Percentiles rank a stretch among this genome's conserved stretches.
Evolutionary conservation across 1,140 invertebrate species (phyloP).

Genomic region (Macrobrachium nipponense): DNA sequence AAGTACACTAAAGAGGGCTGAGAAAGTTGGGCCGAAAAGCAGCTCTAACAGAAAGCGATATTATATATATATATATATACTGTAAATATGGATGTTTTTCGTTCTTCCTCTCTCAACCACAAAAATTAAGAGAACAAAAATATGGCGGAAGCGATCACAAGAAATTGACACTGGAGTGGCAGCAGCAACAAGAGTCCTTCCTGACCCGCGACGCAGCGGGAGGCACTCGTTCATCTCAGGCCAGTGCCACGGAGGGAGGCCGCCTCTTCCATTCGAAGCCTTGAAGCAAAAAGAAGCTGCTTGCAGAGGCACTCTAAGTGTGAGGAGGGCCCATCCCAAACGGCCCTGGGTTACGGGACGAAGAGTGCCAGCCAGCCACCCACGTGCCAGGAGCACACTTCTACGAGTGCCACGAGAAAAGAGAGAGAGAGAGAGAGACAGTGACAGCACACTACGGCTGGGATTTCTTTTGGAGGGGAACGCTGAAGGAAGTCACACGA

Average conservation of each 20-base stretch:
- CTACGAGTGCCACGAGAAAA: slow-evolving; percentile 31
- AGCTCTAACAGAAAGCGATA: slow-evolving; percentile 40
- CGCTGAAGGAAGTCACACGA: slow-evolving; percentile 37
- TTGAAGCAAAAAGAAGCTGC: no score
- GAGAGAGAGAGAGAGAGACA: slow-evolving; percentile 46
- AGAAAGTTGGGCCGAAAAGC: slow-evolving; percentile 44
- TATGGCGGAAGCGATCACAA: slow-evolving; percentile 51
- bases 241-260: no score
- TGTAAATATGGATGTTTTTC: no score
- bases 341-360: neutral
- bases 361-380: neutral
- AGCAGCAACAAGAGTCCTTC: slow-evolving; percentile 16
- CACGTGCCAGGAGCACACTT: neutral
- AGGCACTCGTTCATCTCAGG: neutral
- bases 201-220: slow-evolving; percentile 21
- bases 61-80: no score
- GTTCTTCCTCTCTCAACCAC: slow-evolving; percentile 21
- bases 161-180: slow-evolving; percentile 41
- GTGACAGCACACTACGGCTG: slow-evolving; percentile 51
- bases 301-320: no score
- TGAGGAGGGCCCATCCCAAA: no score
- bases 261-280: no score
- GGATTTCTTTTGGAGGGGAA: slow-evolving; percentile 7
- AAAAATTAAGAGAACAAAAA: slow-evolving; percentile 38
- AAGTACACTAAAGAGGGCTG: slow-evolving; percentile 29